These are phyloP conservation scores for Neelides sp. DNA, from an alignment of 1,140 invertebrate genomes.

Conservation along the genomic window DNA sequence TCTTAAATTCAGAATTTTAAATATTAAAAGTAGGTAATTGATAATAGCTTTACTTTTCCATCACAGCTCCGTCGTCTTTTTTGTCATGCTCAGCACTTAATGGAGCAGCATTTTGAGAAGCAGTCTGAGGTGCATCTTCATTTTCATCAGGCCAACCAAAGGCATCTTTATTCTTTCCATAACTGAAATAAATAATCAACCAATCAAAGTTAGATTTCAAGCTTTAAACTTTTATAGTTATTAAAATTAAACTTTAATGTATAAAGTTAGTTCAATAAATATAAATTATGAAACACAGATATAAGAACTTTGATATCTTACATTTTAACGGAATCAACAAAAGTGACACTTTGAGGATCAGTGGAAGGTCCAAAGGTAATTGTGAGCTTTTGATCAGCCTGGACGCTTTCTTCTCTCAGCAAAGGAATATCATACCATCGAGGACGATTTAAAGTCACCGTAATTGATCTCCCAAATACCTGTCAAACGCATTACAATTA, in stretches of 20 bases:
- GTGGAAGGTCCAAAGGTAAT: slow-evolving; percentile 82
- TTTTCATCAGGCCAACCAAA: slow-evolving; percentile 95
- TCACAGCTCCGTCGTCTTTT: too few relatives aligned
- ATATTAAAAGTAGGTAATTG: slow-evolving; percentile 25
- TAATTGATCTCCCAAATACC: slow-evolving; percentile 69
- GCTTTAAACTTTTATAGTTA: slow-evolving; percentile 3
- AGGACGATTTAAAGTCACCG: slow-evolving; percentile 57
- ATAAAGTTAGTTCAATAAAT: too few relatives aligned
- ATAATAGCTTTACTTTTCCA: too few relatives aligned
- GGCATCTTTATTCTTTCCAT: slow-evolving; percentile 87
- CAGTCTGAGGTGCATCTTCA: slow-evolving; percentile 38
- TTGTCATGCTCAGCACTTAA: too few relatives aligned
- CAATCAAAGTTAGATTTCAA: slow-evolving; percentile 12
- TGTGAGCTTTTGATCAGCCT: slow-evolving; percentile 79
- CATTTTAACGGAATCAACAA: slow-evolving; percentile 87
- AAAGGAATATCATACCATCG: slow-evolving; percentile 93
- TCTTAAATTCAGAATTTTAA: neutral
- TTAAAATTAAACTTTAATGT: slow-evolving; percentile 12
- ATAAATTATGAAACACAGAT: slow-evolving; percentile 7
- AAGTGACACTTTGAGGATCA: slow-evolving; percentile 75
- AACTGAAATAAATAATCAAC: slow-evolving; percentile 41
- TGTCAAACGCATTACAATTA: slow-evolving; percentile 31
- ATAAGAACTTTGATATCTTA: slow-evolving; percentile 36
- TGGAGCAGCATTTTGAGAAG: too few relatives aligned
- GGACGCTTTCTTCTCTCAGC: slow-evolving; percentile 82